These are phyloP conservation scores for Hetaerina titia DNA, from an alignment of 2,888 invertebrate genomes.

Conservation along the genomic window DNA sequence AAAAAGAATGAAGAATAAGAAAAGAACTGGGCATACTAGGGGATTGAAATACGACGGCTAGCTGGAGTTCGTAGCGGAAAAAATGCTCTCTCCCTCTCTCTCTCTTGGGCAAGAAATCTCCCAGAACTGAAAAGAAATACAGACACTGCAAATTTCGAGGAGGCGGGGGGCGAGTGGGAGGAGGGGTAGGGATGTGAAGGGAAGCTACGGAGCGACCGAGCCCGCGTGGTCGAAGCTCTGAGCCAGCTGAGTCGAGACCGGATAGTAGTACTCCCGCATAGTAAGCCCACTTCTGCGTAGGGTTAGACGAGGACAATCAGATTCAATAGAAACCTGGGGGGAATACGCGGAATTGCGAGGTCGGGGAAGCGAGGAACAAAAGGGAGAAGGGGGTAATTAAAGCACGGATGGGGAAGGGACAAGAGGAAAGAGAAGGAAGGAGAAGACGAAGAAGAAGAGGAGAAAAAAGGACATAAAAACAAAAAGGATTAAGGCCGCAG, in stretches of 20 bases:
- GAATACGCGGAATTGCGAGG: neutral
- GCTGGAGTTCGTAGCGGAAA: neutral
- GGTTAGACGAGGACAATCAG: neutral
- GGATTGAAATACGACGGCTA: conserved; percentile 22
- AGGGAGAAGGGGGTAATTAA: neutral
- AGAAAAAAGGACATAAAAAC: neutral
- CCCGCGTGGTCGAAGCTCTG: conserved; percentile 21
- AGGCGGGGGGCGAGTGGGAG: neutral
- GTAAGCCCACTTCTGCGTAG: neutral
- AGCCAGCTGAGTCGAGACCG: neutral
- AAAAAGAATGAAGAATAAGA: neutral
- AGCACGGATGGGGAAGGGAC: neutral
- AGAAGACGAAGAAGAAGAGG: neutral
- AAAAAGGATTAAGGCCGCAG: conserved; percentile 32
- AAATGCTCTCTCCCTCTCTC: neutral
- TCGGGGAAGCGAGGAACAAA: neutral
- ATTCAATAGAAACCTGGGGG: neutral
- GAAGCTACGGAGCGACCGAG: neutral
- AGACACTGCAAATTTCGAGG: conserved; percentile 24
- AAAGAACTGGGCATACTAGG: neutral
- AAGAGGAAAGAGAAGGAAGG: neutral
- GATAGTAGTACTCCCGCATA: conserved; percentile 19
- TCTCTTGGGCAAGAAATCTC: conserved; percentile 35
- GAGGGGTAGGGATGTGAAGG: neutral
- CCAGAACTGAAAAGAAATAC: conserved; percentile 28